A percentile compares a stretch with the other conserved stretches of the same genome.
These are phyloP conservation scores for Caenorhabditis angaria DNA, from an alignment of 2,888 invertebrate genomes.

Conservation along the genomic window DNA sequence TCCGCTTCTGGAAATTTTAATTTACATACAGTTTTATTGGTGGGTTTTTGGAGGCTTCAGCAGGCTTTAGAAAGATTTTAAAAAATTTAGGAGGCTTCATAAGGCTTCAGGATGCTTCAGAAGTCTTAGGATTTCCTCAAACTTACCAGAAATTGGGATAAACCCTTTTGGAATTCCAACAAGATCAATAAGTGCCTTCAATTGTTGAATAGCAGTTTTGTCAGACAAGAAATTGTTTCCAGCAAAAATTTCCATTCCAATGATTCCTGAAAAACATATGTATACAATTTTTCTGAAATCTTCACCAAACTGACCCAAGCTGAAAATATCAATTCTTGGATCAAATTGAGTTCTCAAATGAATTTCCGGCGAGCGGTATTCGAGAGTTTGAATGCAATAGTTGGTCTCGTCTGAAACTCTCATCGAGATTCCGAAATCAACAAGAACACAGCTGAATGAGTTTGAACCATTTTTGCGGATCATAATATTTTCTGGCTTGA, in stretches of 20 bases:
- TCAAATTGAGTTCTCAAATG: background rate
- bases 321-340: background rate
- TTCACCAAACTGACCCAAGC: too few species aligned
- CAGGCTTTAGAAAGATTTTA: too few species aligned
- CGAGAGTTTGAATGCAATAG: background rate
- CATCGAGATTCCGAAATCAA: background rate
- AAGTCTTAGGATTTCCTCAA: too few species aligned
- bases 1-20: too few species aligned
- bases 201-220: background rate
- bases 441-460: too few species aligned
- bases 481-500: background rate
- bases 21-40: too few species aligned
- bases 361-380: background rate
- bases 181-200: background rate
- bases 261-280: background rate
- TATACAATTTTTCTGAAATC: too few species aligned
- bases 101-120: too few species aligned
- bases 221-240: background rate
- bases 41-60: too few species aligned
- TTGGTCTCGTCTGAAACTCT: background rate
- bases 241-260: background rate
- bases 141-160: too few species aligned
- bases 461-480: background rate
- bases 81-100: too few species aligned
- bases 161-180: background rate